Percentiles rank a stretch among this genome's conserved stretches.
phyloP scores from a whole-genome alignment of 2,888 invertebrate species.

The Lottia gigantea region DNA sequence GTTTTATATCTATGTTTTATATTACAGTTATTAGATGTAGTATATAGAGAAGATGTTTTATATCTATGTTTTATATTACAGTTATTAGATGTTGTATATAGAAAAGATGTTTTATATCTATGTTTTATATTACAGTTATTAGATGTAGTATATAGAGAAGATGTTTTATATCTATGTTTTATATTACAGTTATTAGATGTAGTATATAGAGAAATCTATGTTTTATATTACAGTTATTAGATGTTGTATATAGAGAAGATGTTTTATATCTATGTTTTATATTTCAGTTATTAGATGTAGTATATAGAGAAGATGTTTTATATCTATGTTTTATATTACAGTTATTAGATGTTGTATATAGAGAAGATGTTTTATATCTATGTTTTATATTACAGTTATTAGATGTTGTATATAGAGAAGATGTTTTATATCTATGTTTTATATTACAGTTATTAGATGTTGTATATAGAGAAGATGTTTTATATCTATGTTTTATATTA shows the following conservation, averaged over 20 bases:
- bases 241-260: conserved; percentile 37
- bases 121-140: no score
- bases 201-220: neutral
- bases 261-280: conserved; percentile 74
- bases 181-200: neutral
- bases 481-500: conserved; percentile 27
- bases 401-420: neutral
- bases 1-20: conserved; percentile 65
- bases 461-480: conserved; percentile 97
- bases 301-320: conserved; percentile 91
- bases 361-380: no score
- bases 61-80: no score
- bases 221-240: neutral
- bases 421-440: no score
- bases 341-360: neutral
- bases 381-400: neutral
- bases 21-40: neutral
- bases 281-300: conserved; percentile 91
- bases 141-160: neutral
- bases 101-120: no score
- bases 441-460: conserved; percentile 89
- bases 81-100: neutral
- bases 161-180: no score
- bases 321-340: neutral
- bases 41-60: no score